Conservation (phyloP, 2,797 vertebrate genomes). For the Siniperca undulata region DNA sequence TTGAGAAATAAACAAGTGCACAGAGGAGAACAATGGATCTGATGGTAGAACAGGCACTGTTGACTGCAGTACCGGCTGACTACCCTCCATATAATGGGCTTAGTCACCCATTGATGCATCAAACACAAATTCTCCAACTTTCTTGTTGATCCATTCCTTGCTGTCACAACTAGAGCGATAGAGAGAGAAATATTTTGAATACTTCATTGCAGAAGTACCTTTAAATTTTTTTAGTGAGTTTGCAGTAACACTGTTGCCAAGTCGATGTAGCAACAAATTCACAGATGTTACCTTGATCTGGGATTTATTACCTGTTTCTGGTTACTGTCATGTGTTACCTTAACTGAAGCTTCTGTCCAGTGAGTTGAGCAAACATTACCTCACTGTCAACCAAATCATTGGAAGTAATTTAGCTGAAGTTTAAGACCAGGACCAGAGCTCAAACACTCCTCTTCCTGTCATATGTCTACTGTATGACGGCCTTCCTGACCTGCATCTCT, state of each 20-base stretch:
- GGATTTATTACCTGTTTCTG: not conserved
- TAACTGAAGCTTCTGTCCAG: not conserved
- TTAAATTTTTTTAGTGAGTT: too few species aligned
- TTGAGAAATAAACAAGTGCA: conserved; percentile 21
- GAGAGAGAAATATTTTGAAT: not conserved
- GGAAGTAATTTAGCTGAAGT: not conserved
- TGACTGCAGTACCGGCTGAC: conserved; percentile 23
- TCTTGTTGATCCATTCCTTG: conserved; percentile 7
- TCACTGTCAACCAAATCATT: not conserved
- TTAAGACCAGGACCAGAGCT: not conserved
- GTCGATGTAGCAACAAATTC: not conserved
- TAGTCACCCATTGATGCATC: conserved; percentile 26
- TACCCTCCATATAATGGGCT: conserved; percentile 30
- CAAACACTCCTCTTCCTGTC: not conserved
- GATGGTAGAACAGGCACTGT: conserved; percentile 15
- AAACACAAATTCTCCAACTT: conserved; percentile 32
- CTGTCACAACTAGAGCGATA: conserved; percentile 17
- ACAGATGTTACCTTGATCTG: conserved; percentile 3
- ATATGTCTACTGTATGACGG: not conserved
- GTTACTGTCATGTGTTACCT: not conserved
- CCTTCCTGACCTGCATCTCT: not conserved
- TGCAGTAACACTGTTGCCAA: too few species aligned
- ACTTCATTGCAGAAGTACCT: not conserved
- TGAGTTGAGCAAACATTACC: not conserved
- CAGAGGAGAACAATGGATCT: not conserved